These are phyloP conservation scores for Tenebrosternarchus preto DNA, from an alignment of 2,113 vertebrate species.

Conservation along the genomic window DNA sequence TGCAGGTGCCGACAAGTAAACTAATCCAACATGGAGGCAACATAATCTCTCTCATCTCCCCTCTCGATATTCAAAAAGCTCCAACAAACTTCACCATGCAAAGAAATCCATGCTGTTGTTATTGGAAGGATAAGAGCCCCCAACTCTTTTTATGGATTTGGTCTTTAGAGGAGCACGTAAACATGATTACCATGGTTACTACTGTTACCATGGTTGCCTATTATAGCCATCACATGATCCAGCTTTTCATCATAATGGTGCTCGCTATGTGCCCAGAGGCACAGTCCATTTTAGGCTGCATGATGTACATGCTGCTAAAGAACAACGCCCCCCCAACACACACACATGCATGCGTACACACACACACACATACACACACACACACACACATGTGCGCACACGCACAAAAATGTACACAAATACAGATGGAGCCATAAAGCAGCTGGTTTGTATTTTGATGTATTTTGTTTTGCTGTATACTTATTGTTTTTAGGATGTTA, in stretches of 20 bases:
- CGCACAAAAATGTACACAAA: slow-evolving; percentile 32
- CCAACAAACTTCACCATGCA: background rate
- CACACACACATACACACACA: slow-evolving; percentile 19
- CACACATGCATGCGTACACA: slow-evolving; percentile 4
- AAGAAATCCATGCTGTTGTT: background rate
- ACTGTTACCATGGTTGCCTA: background rate
- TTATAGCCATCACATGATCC: background rate
- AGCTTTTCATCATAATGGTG: background rate
- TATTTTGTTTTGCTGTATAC: slow-evolving; percentile 21
- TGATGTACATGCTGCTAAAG: no score
- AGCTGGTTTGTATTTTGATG: slow-evolving; percentile 46
- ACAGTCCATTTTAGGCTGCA: no score
- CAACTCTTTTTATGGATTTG: background rate
- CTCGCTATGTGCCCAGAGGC: background rate
- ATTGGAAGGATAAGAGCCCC: background rate
- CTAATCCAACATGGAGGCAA: background rate
- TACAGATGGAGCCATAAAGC: slow-evolving; percentile 27
- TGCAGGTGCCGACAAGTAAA: background rate
- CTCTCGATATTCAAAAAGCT: background rate
- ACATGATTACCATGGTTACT: no score
- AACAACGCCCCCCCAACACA: background rate
- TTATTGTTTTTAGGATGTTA: slow-evolving; percentile 50
- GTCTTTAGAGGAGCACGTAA: background rate
- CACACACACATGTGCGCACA: slow-evolving; percentile 1
- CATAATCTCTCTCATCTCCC: no score